Evolutionary conservation across 2,888 invertebrate species (phyloP).

Genomic region (Beris morrisii): DNA sequence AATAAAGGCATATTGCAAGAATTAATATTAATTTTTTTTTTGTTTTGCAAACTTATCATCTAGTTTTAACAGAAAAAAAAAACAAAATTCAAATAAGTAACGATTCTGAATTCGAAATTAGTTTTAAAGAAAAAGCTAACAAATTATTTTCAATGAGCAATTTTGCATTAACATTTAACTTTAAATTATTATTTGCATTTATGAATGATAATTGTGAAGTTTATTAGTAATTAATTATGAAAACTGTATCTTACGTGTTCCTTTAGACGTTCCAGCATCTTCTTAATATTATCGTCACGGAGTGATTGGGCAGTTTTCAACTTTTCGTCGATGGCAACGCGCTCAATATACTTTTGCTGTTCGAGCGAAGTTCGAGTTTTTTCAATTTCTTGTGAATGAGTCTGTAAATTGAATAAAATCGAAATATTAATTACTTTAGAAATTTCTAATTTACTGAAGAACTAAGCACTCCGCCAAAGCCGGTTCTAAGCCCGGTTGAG

Average conservation of each 20-base stretch:
- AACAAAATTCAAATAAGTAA: too few relatives aligned
- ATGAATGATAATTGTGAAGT: neutral
- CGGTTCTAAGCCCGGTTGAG: too few relatives aligned
- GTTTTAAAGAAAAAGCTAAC: neutral
- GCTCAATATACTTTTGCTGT: slow-evolving; percentile 82
- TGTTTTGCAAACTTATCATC: neutral
- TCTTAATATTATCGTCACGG: slow-evolving; percentile 88
- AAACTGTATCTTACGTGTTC: slow-evolving; percentile 74
- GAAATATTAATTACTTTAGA: slow-evolving; percentile 60
- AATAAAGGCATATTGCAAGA: neutral
- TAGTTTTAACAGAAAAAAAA: neutral
- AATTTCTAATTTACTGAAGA: slow-evolving; percentile 62
- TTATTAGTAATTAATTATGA: neutral
- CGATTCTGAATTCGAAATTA: too few relatives aligned
- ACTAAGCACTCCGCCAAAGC: too few relatives aligned
- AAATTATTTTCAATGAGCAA: slow-evolving; percentile 1
- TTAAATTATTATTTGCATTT: slow-evolving; percentile 7
- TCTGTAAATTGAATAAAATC: slow-evolving; percentile 42
- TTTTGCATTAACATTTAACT: slow-evolving; percentile 1
- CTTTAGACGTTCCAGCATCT: slow-evolving; percentile 86
- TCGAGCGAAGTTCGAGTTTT: slow-evolving; percentile 75
- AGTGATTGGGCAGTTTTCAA: slow-evolving; percentile 84
- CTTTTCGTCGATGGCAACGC: slow-evolving; percentile 85
- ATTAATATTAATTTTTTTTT: neutral
- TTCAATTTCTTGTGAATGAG: slow-evolving; percentile 60